Evolutionary conservation across 2,797 vertebrate genomes (phyloP).

Genomic region (Allobates femoralis): DNA sequence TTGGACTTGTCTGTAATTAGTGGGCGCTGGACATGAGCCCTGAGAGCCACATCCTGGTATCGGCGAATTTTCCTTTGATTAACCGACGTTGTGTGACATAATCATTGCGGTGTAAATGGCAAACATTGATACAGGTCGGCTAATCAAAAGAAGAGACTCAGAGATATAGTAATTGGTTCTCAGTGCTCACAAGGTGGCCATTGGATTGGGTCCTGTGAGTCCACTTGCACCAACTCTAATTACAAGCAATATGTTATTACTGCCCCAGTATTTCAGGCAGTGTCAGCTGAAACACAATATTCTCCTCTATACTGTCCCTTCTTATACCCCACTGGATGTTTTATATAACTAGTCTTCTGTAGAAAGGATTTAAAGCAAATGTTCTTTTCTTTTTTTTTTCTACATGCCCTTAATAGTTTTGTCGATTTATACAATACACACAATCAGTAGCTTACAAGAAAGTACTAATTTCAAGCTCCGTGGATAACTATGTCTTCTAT

Average conservation of each 20-base stretch:
- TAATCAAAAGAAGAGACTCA: too few relatives aligned
- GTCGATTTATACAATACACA: background rate
- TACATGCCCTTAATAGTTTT: slow-evolving; percentile 5
- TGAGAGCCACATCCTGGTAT: too few relatives aligned
- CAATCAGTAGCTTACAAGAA: background rate
- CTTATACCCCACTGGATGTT: background rate
- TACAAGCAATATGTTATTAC: background rate
- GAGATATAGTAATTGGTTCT: too few relatives aligned
- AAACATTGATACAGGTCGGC: too few relatives aligned
- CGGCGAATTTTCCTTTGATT: too few relatives aligned
- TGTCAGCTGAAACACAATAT: background rate
- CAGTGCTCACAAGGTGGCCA: too few relatives aligned
- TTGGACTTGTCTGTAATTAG: too few relatives aligned
- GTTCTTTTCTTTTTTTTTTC: background rate
- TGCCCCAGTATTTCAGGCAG: background rate
- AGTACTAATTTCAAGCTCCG: background rate
- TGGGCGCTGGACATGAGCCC: too few relatives aligned
- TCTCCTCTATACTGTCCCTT: background rate
- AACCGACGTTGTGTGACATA: too few relatives aligned
- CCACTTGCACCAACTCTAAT: too few relatives aligned
- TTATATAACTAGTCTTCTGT: background rate
- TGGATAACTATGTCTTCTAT: slow-evolving; percentile 16
- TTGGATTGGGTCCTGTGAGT: too few relatives aligned
- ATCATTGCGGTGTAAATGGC: too few relatives aligned
- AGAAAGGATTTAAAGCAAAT: background rate